A percentile compares a stretch with the other conserved stretches of the same genome.
Evolutionary conservation across 1,140 invertebrate species (phyloP).

Genomic region (Cardiocondyla obscurior): DNA sequence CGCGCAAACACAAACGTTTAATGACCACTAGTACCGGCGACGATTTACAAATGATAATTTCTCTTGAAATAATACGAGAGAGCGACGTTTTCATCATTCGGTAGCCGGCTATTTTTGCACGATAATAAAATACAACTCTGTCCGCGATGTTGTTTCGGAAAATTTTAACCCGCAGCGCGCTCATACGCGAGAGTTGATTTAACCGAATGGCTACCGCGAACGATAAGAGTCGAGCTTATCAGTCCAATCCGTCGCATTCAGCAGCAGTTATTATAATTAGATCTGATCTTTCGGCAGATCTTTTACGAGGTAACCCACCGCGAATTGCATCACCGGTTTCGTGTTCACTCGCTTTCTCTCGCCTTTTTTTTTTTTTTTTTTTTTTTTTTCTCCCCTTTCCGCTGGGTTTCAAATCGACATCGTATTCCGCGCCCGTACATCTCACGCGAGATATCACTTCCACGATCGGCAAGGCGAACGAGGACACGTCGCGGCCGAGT

Average conservation of each 20-base stretch:
- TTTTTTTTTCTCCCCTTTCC: background rate
- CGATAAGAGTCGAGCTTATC: conserved; percentile 13
- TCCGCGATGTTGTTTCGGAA: background rate
- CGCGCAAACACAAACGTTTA: conserved; percentile 7
- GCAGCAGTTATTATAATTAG: conserved; percentile 11
- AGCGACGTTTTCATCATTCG: conserved; percentile 7
- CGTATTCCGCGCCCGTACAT: background rate
- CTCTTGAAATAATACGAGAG: background rate
- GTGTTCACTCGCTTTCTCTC: background rate
- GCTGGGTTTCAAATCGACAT: background rate
- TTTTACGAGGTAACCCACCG: background rate
- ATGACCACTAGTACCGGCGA: background rate
- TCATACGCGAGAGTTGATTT: conserved; percentile 1
- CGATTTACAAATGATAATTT: conserved; percentile 31
- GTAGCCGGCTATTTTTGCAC: background rate
- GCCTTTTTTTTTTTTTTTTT: background rate
- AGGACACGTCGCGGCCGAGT: conserved; percentile 33
- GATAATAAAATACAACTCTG: conserved; percentile 2
- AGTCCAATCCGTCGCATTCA: background rate
- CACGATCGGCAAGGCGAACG: background rate
- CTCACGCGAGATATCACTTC: conserved; percentile 22
- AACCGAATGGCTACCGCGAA: background rate
- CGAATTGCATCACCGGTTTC: background rate
- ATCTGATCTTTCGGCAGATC: conserved; percentile 17
- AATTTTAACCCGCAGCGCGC: background rate